Base-by-base conservation (phyloP, 1,140 invertebrate genomes). In the Drosophila santomea region DNA sequence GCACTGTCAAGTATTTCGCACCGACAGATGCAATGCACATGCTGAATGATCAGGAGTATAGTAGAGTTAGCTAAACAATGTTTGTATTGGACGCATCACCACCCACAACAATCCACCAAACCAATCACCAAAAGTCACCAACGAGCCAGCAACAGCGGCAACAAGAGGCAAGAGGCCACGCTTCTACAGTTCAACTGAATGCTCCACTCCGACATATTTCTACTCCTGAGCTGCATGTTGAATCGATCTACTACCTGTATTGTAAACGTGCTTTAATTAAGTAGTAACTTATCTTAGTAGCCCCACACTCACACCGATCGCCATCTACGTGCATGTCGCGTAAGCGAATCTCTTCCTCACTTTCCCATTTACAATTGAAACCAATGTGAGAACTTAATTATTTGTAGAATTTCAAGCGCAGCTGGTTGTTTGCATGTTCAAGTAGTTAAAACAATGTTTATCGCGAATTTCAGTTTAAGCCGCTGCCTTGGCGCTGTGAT, bases 11-110 rank as follows among this genome's bases (percentile, higher is more conserved):
- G 86, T 95, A 95, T 85, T 93, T 93, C 76, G 93, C 94, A 85
- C 94, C 94, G 59, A 94, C 93, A 71, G 94, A 95, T 84, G 94
- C 94, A 59, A 94, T 94, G 80, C 92, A 94, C 73, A 94, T 94
- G 94, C 82, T 92, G 60, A 89, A 92, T 79, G 93, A 93, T 47
- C 91, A 88, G 80, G 91, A 92, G 69, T 92, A 91, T 73, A 85
- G 64, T 89, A 88, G 88, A 84, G 77, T 91, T 83, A 83, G 80
- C 80, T 91, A 91, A 82, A 74, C 72, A 71, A 57, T 63, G 68
- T 44, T 58, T 57, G 25, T 41, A 15, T 56, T 45, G 56, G 56
- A 44, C 58, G 41, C 54, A 62, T 62, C 61, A 66, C 51, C 68
- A 69, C 38, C 60, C 28, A 76, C 67, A 54, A 39, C 74, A 25